These are phyloP conservation scores for Mythimna pallens DNA, from an alignment of 2,888 invertebrate genomes.

Conservation along the genomic window DNA sequence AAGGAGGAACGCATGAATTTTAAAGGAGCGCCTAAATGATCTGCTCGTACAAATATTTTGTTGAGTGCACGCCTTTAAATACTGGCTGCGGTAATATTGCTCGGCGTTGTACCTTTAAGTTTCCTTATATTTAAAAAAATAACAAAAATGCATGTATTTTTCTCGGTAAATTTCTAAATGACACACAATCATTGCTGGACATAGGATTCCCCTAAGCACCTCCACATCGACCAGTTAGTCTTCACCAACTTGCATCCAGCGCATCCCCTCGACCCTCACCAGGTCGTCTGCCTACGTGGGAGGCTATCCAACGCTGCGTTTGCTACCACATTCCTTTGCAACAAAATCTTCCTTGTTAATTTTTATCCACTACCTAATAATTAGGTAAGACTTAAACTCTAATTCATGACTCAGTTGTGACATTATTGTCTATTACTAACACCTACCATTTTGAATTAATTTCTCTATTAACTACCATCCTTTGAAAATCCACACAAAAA, in stretches of 20 bases:
- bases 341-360: no score
- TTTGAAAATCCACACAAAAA: constrained; percentile 44
- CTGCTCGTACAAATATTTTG: constrained; percentile 54
- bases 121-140: no score
- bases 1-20: constrained; percentile 58
- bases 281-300: neutral
- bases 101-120: neutral
- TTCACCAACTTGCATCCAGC: neutral
- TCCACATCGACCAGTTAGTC: neutral
- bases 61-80: constrained; percentile 34
- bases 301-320: neutral
- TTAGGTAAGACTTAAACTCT: no score
- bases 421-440: neutral
- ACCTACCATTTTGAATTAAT: constrained; percentile 20
- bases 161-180: no score
- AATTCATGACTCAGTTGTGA: neutral
- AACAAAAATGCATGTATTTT: neutral
- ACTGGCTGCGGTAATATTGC: constrained; percentile 20
- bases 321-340: no score
- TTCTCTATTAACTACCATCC: constrained; percentile 22
- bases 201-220: neutral
- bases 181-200: neutral
- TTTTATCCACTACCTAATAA: no score
- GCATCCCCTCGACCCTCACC: neutral
- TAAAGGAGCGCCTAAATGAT: constrained; percentile 61